A percentile compares a stretch with the other conserved stretches of the same genome.
phyloP scores from a whole-genome alignment of 2,888 invertebrate genomes.

The Villa cingulata region DNA sequence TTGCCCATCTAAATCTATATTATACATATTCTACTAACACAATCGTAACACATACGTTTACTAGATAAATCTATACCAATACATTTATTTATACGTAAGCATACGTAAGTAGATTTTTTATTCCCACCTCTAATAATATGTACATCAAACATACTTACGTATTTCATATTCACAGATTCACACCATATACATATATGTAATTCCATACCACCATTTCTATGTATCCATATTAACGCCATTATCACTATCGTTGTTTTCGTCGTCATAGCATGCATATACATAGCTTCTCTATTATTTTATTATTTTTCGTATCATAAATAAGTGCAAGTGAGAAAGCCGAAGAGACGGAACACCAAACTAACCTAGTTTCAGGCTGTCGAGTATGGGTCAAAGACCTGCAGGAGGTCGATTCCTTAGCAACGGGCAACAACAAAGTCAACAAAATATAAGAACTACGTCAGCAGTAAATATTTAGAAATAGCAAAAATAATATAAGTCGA shows the following conservation, averaged over 20 bases:
- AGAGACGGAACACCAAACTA: constrained; percentile 9
- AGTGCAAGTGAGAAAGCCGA: constrained; percentile 1
- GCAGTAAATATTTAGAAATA: not conserved
- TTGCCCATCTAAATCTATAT: no score
- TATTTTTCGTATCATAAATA: not conserved
- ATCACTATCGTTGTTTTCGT: not conserved
- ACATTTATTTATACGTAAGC: no score
- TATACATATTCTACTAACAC: no score
- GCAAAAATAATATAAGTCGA: not conserved
- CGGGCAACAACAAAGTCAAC: constrained; percentile 25
- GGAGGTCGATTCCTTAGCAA: constrained; percentile 29
- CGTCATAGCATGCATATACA: no score
- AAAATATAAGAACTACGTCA: constrained; percentile 9
- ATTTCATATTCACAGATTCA: no score
- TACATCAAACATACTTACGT: no score
- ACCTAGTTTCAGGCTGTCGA: constrained; percentile 10
- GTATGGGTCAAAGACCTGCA: constrained; percentile 35
- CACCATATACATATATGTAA: no score
- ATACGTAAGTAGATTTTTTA: no score
- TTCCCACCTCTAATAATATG: no score
- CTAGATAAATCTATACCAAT: no score
- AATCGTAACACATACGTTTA: no score
- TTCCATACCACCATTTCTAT: not conserved
- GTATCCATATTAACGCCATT: not conserved
- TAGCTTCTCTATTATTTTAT: no score